These are phyloP conservation scores for Pangasianodon hypophthalmus DNA, from an alignment of 2,113 vertebrate genomes.

Conservation along the genomic window DNA sequence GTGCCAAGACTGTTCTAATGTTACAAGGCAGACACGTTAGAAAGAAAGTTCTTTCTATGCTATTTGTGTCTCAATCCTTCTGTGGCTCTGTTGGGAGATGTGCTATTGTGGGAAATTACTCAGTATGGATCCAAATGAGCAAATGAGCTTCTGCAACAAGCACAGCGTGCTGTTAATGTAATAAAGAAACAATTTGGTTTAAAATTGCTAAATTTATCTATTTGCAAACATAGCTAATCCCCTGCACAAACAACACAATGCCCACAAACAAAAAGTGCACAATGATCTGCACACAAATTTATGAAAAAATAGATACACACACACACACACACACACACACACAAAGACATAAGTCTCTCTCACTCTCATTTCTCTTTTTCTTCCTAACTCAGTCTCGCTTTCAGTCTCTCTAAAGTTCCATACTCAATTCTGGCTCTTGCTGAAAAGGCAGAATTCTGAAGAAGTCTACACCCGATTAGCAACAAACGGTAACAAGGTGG, in stretches of 20 bases:
- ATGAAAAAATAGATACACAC: background rate
- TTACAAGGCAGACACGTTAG: background rate
- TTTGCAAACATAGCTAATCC: constrained; percentile 18
- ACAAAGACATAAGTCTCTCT: background rate
- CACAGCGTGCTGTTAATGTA: constrained; percentile 25
- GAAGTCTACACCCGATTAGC: background rate
- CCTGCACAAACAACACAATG: constrained; percentile 5
- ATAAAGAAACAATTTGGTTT: constrained; percentile 22
- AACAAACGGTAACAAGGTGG: background rate
- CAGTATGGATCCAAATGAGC: constrained; percentile 5
- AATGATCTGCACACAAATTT: background rate
- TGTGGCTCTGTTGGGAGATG: constrained; percentile 24
- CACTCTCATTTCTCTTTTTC: too few relatives aligned
- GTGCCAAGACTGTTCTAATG: too few relatives aligned
- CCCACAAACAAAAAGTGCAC: background rate
- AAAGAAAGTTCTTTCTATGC: background rate
- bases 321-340: background rate
- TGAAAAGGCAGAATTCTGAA: background rate
- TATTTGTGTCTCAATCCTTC: constrained; percentile 1
- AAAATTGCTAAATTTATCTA: constrained; percentile 24
- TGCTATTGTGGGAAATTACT: constrained; percentile 31
- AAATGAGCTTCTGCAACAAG: constrained; percentile 2
- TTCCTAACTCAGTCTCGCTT: background rate
- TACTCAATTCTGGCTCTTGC: background rate
- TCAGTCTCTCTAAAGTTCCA: background rate